Base-by-base conservation (phyloP, 2,888 invertebrate species). In the Tetramorium bicarinatum region DNA sequence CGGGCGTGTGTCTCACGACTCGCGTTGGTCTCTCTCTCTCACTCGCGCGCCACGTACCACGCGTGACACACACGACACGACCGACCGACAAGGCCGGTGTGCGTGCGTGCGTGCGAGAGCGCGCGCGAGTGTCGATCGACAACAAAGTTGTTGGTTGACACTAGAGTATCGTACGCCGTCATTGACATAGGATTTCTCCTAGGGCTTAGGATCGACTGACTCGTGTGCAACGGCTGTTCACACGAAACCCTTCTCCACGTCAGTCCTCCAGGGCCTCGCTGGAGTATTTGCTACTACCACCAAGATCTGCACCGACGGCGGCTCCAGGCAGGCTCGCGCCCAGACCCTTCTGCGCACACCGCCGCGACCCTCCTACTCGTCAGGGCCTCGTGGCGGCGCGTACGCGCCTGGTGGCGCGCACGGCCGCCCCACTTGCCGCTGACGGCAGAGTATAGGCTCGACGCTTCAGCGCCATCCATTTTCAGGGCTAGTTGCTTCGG, bases 401-500 rank as follows among this genome's bases (percentile, higher is more conserved):
- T 29, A 29, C 29, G 29, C 29, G 29, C 29, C 2, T 29, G 29
- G 29, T 29, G 29, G 29, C 29, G n/a, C 2, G 29, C 29, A 29
- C 29, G 29, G 29, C 29, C 29, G 29, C 29, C 29, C 29, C 29
- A 29, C 29, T 29, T 29, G 29, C 29, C 29, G 29, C 29, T 29
- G 29, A 29, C 29, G 2, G 2, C 29, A 29, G 29, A 29, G 29
- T 29, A 29, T 11, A 95, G 95, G 96, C 94, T 93, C 93, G 92
- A 95, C 95, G 96, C 96, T 96, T 94, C 93, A 96, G 96, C 96
- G 95, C 96, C 96, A 96, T 96, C 96, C 96, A 96, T 96, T 96
- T 96, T 96, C 96, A 96, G 96, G 96, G 96, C 96, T 96, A 95
- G 95, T 96, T 95, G 95, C 95, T 96, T 96, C 95, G 96, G 96